Percentiles rank a stretch among this genome's conserved stretches.
Evolutionary conservation across 2,113 vertebrate genomes (phyloP).

Genomic region (Eidolon helvum): DNA sequence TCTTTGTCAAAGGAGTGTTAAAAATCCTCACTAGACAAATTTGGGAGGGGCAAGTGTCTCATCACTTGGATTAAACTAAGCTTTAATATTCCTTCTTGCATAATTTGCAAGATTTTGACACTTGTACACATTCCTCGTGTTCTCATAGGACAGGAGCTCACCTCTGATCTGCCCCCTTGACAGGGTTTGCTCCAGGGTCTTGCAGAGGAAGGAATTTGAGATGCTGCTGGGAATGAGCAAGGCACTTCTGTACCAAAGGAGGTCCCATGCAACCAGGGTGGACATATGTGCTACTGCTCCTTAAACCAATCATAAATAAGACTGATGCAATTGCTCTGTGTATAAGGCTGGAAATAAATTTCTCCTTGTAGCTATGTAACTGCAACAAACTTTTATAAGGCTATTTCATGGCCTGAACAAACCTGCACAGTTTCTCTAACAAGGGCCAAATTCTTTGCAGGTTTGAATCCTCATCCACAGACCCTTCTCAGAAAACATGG

Average conservation of each 20-base stretch:
- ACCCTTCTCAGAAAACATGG: not conserved
- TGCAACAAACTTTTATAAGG: not conserved
- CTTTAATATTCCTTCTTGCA: not conserved
- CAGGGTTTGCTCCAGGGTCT: not conserved
- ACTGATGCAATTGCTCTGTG: not conserved
- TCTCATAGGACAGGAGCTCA: not conserved
- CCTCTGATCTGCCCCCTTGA: not conserved
- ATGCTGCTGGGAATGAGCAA: not conserved
- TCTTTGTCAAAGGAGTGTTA: conserved; percentile 25
- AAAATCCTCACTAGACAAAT: conserved; percentile 9
- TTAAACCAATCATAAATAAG: not conserved
- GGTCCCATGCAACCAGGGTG: accelerated
- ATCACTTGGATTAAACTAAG: not conserved
- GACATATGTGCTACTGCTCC: not conserved
- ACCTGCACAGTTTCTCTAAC: not conserved
- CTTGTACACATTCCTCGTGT: not conserved
- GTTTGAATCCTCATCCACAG: not conserved
- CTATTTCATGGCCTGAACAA: not conserved
- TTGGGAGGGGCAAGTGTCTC: not conserved
- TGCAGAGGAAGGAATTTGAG: not conserved
- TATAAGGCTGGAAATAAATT: not conserved
- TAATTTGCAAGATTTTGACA: not conserved
- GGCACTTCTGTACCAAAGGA: not conserved
- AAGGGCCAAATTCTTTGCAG: not conserved
- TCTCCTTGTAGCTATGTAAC: not conserved